A percentile compares a stretch with the other conserved stretches of the same genome.
These are phyloP conservation scores for Penaeus japonicus DNA, from an alignment of 1,140 invertebrate genomes.

Conservation along the genomic window DNA sequence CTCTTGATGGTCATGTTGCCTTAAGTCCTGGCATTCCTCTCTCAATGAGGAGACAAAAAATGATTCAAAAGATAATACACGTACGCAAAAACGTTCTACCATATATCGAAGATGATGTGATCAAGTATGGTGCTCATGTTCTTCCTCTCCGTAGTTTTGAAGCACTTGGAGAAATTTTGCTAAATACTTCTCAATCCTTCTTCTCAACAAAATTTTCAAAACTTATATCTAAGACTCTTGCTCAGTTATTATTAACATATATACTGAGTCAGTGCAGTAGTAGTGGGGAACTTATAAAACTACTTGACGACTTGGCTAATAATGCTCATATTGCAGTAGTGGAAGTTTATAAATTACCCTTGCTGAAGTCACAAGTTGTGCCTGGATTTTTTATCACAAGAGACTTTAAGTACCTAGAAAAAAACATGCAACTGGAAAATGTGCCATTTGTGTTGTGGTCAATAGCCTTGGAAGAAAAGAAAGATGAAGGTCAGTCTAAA, in stretches of 20 bases:
- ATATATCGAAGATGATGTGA: conserved; percentile 26
- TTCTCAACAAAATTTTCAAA: conserved; percentile 47
- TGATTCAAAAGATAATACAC: conserved; percentile 30
- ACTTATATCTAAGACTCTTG: conserved; percentile 36
- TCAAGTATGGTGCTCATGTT: conserved; percentile 33
- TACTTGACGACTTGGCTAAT: conserved; percentile 6
- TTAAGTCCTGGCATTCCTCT: neutral
- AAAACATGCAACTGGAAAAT: conserved; percentile 32
- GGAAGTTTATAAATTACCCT: conserved; percentile 33
- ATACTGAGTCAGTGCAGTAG: conserved; percentile 34
- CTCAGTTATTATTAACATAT: conserved; percentile 31
- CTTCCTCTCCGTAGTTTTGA: conserved; percentile 43
- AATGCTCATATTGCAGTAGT: conserved; percentile 32
- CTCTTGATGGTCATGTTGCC: conserved; percentile 26
- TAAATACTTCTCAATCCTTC: conserved; percentile 19
- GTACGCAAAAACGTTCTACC: conserved; percentile 18
- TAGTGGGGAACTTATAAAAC: conserved; percentile 29
- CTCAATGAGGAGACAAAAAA: conserved; percentile 7
- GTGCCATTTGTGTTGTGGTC: conserved; percentile 28
- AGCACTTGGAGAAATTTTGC: conserved; percentile 14
- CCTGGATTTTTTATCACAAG: conserved; percentile 40
- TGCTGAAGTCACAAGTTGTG: conserved; percentile 29
- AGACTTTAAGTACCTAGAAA: conserved; percentile 25
- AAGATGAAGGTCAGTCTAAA: conserved; percentile 16
- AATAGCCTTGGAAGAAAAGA: conserved; percentile 26